A percentile compares a stretch with the other conserved stretches of the same genome.
Evolutionary conservation across 2,888 invertebrate genomes (phyloP).

Genomic region (Pristionchus mayeri): DNA sequence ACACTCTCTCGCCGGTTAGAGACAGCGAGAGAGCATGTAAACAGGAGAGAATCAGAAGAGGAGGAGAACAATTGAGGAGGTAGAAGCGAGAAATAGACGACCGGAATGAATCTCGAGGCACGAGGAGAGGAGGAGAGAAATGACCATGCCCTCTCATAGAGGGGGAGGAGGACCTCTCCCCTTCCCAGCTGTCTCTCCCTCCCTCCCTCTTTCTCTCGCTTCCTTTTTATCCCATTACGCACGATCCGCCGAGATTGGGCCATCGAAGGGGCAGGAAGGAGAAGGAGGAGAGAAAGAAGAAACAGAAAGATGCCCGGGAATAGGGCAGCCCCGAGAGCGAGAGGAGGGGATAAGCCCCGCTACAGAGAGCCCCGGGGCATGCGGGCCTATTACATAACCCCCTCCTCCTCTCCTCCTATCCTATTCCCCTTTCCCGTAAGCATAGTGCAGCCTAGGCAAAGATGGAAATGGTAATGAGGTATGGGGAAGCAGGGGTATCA

Average conservation of each 20-base stretch:
- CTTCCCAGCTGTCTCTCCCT: conserved; percentile 7
- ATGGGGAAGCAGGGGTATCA: background rate
- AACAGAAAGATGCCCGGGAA: background rate
- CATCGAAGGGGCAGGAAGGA: background rate
- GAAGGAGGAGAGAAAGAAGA: conserved; percentile 21
- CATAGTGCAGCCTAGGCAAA: conserved; percentile 16
- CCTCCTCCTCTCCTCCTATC: no score
- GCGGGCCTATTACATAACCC: conserved; percentile 30
- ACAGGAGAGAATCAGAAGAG: no score
- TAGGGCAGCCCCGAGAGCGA: background rate
- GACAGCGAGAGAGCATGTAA: no score
- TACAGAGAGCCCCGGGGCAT: background rate
- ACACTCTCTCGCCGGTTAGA: no score
- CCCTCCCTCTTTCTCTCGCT: conserved; percentile 12
- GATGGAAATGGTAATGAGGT: conserved; percentile 33
- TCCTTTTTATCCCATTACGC: conserved; percentile 48
- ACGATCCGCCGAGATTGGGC: conserved; percentile 36
- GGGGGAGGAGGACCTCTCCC: background rate
- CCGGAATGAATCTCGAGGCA: background rate
- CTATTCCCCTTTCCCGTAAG: background rate
- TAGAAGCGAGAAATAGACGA: background rate
- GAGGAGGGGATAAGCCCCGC: background rate
- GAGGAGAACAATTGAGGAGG: conserved; percentile 24
- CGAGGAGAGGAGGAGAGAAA: conserved; percentile 9
- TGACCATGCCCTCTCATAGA: conserved; percentile 28